Evolutionary conservation across 1,140 invertebrate species (phyloP).

Genomic region (Chrysomallon squamiferum): DNA sequence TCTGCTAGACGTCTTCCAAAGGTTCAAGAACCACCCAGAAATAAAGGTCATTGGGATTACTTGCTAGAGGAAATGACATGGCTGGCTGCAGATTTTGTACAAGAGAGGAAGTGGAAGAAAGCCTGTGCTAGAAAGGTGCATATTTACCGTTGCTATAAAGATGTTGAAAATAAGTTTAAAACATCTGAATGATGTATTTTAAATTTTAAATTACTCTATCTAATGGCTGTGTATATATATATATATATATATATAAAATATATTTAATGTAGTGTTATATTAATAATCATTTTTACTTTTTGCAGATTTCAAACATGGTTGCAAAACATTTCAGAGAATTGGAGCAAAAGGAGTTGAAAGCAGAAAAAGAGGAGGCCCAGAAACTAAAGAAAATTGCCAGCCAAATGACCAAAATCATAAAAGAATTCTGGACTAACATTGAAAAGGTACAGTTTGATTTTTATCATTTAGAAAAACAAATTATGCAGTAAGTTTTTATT

Average conservation of each 20-base stretch:
- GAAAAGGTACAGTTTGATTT: slow-evolving; percentile 87
- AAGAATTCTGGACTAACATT: slow-evolving; percentile 95
- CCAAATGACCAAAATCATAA: slow-evolving; percentile 90
- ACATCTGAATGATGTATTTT: too few relatives aligned
- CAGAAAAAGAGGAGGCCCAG: slow-evolving; percentile 89
- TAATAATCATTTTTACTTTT: too few relatives aligned
- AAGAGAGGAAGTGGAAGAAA: slow-evolving; percentile 98
- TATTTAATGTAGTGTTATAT: too few relatives aligned
- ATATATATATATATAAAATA: too few relatives aligned
- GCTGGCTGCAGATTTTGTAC: slow-evolving; percentile 96
- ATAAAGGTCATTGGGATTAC: slow-evolving; percentile 99
- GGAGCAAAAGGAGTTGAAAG: slow-evolving; percentile 83
- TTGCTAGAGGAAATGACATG: slow-evolving; percentile 98
- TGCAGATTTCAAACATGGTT: slow-evolving; percentile 78
- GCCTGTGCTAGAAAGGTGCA: slow-evolving; percentile 87
- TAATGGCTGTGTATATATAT: too few relatives aligned
- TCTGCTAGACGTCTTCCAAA: slow-evolving; percentile 90
- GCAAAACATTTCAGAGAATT: slow-evolving; percentile 97
- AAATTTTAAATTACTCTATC: too few relatives aligned
- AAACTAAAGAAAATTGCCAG: slow-evolving; percentile 86
- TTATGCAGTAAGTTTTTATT: too few relatives aligned
- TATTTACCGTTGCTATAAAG: too few relatives aligned
- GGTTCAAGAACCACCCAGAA: slow-evolving; percentile 85
- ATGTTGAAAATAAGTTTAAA: too few relatives aligned
- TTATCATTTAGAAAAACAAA: too few relatives aligned